Evolutionary conservation across 2,888 invertebrate species (phyloP).

Genomic region (Pyrochroa serraticornis): DNA sequence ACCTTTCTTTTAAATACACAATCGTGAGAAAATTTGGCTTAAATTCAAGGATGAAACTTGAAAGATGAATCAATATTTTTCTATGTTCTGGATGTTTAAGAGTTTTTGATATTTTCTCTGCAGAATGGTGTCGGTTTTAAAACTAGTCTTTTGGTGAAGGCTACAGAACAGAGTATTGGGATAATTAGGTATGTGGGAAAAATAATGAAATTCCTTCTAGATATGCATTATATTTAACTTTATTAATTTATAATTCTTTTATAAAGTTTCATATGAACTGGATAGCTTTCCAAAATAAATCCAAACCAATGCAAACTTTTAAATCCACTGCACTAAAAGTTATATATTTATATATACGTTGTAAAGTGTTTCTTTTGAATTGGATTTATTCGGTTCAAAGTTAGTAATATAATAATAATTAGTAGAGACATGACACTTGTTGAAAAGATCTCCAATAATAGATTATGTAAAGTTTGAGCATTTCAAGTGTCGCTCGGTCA

Average conservation of each 20-base stretch:
- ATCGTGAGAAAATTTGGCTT: too few relatives aligned
- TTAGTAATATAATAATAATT: slow-evolving; percentile 49
- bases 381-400: slow-evolving; percentile 53
- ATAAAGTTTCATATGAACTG: slow-evolving; percentile 60
- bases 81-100: too few relatives aligned
- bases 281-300: slow-evolving; percentile 55
- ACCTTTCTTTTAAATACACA: too few relatives aligned
- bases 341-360: slow-evolving; percentile 39
- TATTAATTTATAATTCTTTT: slow-evolving; percentile 61
- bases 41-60: too few relatives aligned
- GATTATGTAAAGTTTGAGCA: slow-evolving; percentile 54
- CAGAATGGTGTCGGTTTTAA: too few relatives aligned
- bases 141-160: too few relatives aligned
- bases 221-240: slow-evolving; percentile 60
- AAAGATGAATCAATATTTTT: too few relatives aligned
- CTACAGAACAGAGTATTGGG: too few relatives aligned
- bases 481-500: slow-evolving; percentile 45
- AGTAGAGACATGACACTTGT: slow-evolving; percentile 49
- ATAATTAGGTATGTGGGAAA: not conserved
- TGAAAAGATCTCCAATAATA: slow-evolving; percentile 46
- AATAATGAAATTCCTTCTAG: slow-evolving; percentile 39
- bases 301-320: slow-evolving; percentile 47
- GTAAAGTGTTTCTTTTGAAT: slow-evolving; percentile 41
- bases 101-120: too few relatives aligned
- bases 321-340: slow-evolving; percentile 38